A percentile compares a stretch with the other conserved stretches of the same genome.
These are phyloP conservation scores for Zosterops pallidus DNA, from an alignment of 2,113 vertebrate genomes.

Conservation along the genomic window DNA sequence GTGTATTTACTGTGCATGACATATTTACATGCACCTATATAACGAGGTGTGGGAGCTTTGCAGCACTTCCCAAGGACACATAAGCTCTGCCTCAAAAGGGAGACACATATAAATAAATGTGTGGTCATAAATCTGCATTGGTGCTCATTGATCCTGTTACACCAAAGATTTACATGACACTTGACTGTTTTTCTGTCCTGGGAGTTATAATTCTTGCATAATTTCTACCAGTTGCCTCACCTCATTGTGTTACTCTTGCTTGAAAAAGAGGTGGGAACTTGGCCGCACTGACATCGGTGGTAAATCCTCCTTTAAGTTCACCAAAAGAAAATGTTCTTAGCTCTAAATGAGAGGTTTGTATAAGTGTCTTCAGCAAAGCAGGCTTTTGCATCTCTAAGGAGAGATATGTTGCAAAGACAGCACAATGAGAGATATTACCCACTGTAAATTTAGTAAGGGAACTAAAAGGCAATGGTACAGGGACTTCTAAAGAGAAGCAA, in stretches of 20 bases:
- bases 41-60: background rate
- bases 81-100: background rate
- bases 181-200: background rate
- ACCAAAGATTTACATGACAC: background rate
- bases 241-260: background rate
- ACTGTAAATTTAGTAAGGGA: background rate
- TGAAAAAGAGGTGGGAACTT: background rate
- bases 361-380: background rate
- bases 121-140: background rate
- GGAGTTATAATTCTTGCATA: background rate
- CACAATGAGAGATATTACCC: background rate
- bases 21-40: background rate
- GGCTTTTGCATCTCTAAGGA: background rate
- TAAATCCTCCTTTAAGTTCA: background rate
- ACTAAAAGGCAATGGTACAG: background rate
- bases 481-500: background rate
- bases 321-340: background rate
- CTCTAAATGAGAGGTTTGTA: background rate
- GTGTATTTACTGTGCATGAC: background rate
- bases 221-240: background rate
- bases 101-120: background rate
- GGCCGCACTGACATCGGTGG: background rate
- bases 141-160: background rate
- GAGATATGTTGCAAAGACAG: background rate
- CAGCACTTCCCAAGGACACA: background rate